phyloP scores from a whole-genome alignment of 2,797 vertebrate species.

The Cyprinella venusta region DNA sequence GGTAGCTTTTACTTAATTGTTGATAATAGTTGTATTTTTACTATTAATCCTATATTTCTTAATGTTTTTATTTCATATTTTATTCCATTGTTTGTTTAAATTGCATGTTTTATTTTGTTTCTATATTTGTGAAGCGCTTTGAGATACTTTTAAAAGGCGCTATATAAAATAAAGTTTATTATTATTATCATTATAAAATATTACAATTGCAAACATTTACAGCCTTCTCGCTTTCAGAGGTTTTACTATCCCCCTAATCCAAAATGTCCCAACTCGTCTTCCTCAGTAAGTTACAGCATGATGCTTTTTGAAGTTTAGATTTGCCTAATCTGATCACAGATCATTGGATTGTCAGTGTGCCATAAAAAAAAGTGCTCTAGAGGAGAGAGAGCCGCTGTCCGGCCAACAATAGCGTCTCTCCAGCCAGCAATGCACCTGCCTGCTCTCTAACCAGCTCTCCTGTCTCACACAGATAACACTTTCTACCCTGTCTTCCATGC shows the following conservation, averaged over 20 bases:
- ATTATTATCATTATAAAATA: too few species aligned
- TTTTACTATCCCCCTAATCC: background rate
- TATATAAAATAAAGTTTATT: too few species aligned
- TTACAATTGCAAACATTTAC: background rate
- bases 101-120: too few species aligned
- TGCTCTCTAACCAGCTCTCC: constrained; percentile 75
- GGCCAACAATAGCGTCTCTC: constrained; percentile 77
- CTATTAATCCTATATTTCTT: too few species aligned
- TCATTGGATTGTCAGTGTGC: constrained; percentile 78
- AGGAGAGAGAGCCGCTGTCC: constrained; percentile 84
- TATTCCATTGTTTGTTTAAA: too few species aligned
- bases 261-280: constrained; percentile 12
- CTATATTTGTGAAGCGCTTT: too few species aligned
- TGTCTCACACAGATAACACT: constrained; percentile 83
- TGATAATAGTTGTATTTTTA: too few species aligned
- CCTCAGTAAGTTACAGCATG: constrained; percentile 77
- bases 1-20: too few species aligned
- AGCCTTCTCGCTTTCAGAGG: background rate
- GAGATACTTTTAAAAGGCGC: too few species aligned
- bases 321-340: constrained; percentile 98
- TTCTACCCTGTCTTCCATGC: constrained; percentile 58
- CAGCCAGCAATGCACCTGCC: constrained; percentile 82
- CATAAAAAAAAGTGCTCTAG: constrained; percentile 87
- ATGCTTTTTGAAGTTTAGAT: constrained; percentile 98
- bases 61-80: too few species aligned